A percentile compares a stretch with the other conserved stretches of the same genome.
Evolutionary conservation across 53 echinoderm and acorn worm genomes (phyloP).

Genomic region (Stichopus horrens): DNA sequence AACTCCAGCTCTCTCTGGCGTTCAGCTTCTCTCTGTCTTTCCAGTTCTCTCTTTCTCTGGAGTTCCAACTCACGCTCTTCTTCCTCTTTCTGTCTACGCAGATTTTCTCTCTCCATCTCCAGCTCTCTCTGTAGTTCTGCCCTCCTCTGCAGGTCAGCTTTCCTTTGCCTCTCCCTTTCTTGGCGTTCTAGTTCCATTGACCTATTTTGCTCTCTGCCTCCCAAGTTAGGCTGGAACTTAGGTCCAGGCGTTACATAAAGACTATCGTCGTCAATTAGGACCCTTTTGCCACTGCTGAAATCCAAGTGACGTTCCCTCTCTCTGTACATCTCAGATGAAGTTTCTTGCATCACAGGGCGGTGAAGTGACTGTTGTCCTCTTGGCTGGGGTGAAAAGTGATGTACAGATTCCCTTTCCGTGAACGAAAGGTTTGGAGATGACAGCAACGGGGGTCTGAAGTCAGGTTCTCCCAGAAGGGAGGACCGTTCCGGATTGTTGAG

Average conservation of each 20-base stretch:
- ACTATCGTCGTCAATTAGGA: neutral
- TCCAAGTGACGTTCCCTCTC: conserved; percentile 36
- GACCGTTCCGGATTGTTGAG: conserved; percentile 12
- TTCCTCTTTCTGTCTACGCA: conserved; percentile 21
- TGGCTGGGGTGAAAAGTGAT: neutral
- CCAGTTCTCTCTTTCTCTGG: neutral
- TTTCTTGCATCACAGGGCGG: neutral
- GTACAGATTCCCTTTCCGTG: neutral
- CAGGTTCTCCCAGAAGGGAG: neutral
- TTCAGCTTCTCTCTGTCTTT: neutral
- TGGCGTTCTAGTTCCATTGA: conserved; percentile 24
- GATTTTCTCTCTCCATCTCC: conserved; percentile 22
- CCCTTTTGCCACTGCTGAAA: conserved; percentile 6
- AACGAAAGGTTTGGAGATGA: neutral
- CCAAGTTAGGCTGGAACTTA: neutral
- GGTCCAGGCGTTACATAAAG: neutral
- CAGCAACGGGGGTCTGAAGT: neutral
- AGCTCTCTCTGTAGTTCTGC: conserved; percentile 28
- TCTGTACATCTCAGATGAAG: neutral
- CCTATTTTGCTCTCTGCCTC: conserved; percentile 1
- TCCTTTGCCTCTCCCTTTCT: conserved; percentile 32
- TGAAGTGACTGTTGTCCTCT: neutral
- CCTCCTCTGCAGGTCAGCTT: conserved; percentile 17
- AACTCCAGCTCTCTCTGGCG: neutral
- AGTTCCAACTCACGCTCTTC: conserved; percentile 10